These are phyloP conservation scores for Bubo blakistoni DNA, from an alignment of 2,113 vertebrate species.

Conservation along the genomic window DNA sequence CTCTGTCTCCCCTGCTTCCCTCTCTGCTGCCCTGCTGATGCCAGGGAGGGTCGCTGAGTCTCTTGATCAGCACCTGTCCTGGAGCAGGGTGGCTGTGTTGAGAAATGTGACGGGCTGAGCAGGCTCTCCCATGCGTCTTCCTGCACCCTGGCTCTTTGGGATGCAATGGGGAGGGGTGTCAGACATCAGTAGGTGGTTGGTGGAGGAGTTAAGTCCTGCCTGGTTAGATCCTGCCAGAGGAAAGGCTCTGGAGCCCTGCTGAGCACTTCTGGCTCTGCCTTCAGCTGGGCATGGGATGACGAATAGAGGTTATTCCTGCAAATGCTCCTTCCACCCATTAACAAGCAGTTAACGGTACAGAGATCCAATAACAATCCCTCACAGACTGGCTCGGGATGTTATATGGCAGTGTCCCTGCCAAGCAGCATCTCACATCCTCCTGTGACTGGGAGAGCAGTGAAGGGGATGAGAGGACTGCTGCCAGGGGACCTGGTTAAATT, in stretches of 20 bases:
- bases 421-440: background rate
- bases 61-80: background rate
- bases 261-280: background rate
- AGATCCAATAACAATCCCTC: slow-evolving; percentile 3
- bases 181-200: background rate
- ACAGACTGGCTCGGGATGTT: background rate
- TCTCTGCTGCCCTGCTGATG: background rate
- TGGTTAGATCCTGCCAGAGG: background rate
- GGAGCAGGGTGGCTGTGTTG: background rate
- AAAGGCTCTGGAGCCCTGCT: background rate
- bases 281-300: background rate
- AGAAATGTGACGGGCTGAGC: accelerated
- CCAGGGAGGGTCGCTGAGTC: background rate
- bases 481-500: background rate
- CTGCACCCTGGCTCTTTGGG: too few relatives aligned
- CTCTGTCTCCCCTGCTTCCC: background rate
- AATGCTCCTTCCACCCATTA: slow-evolving; percentile 11
- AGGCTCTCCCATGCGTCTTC: background rate
- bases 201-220: background rate
- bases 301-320: slow-evolving; percentile 18
- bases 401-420: background rate
- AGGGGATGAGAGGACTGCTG: background rate
- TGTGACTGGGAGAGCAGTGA: background rate
- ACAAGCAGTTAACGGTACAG: slow-evolving; percentile 9
- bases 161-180: background rate